These are phyloP conservation scores for Gymnoscelis rufifasciata DNA, from an alignment of 2,888 invertebrate species.

Conservation along the genomic window DNA sequence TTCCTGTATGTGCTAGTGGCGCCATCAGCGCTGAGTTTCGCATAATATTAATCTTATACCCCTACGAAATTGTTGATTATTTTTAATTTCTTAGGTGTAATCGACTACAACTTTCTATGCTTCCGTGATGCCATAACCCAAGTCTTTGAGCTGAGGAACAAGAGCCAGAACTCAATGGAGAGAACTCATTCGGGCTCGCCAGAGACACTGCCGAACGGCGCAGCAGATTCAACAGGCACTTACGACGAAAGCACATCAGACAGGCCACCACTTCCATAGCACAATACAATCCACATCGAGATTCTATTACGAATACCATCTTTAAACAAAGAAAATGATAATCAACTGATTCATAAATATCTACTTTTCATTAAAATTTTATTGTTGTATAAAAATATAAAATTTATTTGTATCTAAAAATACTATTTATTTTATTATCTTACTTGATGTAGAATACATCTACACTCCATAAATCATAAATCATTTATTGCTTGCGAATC, in stretches of 20 bases:
- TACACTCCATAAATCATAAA: no score
- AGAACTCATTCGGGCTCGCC: conserved; percentile 47
- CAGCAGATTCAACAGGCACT: conserved; percentile 50
- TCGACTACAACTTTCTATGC: conserved; percentile 98
- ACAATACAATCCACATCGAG: conserved; percentile 23
- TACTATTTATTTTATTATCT: conserved; percentile 5
- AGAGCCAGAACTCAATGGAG: conserved; percentile 74
- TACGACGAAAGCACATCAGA: conserved; percentile 47
- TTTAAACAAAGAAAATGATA: conserved; percentile 1
- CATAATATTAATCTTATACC: no score
- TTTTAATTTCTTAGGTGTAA: conserved; percentile 85
- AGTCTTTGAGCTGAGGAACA: conserved; percentile 92
- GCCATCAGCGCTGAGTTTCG: no score
- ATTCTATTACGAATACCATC: neutral
- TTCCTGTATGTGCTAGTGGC: no score
- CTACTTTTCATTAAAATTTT: conserved; percentile 6
- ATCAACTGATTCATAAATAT: conserved; percentile 9
- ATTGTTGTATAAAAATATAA: conserved; percentile 12
- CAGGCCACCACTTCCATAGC: conserved; percentile 55
- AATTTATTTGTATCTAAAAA: conserved; percentile 14
- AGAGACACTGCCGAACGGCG: conserved; percentile 58
- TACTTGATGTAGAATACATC: no score
- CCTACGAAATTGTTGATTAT: no score
- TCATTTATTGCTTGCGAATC: no score
- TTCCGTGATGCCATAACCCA: conserved; percentile 98